phyloP scores from a whole-genome alignment of 2,797 vertebrate genomes.

The Danio aesculapii region DNA sequence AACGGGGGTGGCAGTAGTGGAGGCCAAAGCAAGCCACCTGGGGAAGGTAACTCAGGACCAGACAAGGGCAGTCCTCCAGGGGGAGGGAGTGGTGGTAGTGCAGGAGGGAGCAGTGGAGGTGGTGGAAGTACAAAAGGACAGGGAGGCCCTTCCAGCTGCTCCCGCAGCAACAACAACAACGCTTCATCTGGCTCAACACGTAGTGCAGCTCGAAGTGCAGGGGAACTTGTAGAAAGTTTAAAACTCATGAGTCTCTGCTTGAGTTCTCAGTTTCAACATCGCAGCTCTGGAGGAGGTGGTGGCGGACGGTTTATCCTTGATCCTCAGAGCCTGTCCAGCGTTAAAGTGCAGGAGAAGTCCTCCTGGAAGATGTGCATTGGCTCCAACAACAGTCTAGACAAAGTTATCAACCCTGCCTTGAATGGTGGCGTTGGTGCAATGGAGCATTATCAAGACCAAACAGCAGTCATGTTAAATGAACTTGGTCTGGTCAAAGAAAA shows the following conservation, averaged over 20 bases:
- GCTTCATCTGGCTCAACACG: conserved; percentile 77
- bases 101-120: conserved; percentile 63
- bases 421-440: conserved; percentile 64
- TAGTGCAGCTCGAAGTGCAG: conserved; percentile 76
- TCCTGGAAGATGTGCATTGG: conserved; percentile 94
- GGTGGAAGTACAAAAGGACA: conserved; percentile 80
- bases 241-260: conserved; percentile 95
- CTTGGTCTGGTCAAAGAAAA: conserved; percentile 86
- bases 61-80: conserved; percentile 86
- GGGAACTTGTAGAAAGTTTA: conserved; percentile 92
- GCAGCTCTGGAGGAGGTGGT: conserved; percentile 63
- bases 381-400: conserved; percentile 79
- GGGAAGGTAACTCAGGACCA: conserved; percentile 81
- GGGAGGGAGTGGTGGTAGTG: conserved; percentile 50
- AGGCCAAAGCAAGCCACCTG: conserved; percentile 87
- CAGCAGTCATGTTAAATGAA: conserved; percentile 76
- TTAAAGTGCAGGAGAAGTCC: conserved; percentile 92
- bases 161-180: conserved; percentile 75
- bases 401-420: conserved; percentile 72
- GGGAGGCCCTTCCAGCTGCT: conserved; percentile 84
- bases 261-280: conserved; percentile 87
- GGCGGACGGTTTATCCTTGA: conserved; percentile 84
- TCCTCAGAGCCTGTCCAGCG: conserved; percentile 86
- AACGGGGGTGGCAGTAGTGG: conserved; percentile 77
- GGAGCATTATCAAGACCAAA: conserved; percentile 82